These are phyloP conservation scores for Phalacrocorax pelagicus DNA, from an alignment of 2,113 vertebrate species.

Conservation along the genomic window DNA sequence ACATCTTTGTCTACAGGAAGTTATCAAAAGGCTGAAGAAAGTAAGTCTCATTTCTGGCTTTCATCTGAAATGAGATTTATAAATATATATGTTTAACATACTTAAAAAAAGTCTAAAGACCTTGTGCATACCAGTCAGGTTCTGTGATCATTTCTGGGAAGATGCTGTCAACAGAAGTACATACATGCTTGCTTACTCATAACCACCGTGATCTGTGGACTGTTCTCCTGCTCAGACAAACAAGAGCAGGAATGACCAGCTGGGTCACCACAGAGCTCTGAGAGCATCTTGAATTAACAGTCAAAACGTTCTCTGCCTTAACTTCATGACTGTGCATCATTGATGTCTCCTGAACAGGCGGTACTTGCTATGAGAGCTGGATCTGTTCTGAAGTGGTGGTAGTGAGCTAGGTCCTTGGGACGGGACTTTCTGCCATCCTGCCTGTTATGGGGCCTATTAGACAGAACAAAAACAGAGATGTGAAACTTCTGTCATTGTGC, in stretches of 20 bases:
- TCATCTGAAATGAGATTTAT: background rate
- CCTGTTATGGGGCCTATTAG: background rate
- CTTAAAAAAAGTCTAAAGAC: background rate
- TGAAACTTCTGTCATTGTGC: background rate
- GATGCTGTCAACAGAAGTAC: background rate
- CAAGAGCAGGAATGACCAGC: slow-evolving; percentile 3
- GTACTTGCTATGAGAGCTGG: background rate
- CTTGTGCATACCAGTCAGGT: background rate
- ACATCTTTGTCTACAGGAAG: background rate
- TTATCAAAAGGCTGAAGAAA: background rate
- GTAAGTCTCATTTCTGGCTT: background rate
- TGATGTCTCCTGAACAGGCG: background rate
- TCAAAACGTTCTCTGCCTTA: background rate
- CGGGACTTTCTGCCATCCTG: background rate
- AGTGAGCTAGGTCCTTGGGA: background rate
- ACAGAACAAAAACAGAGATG: background rate
- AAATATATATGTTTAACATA: background rate
- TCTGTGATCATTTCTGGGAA: slow-evolving; percentile 25
- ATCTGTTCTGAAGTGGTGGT: background rate
- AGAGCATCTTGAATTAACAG: slow-evolving; percentile 27
- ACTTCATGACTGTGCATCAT: background rate
- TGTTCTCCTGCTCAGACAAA: background rate
- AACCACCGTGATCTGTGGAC: background rate
- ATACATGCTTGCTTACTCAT: background rate
- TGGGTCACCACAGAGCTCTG: slow-evolving; percentile 9